Evolutionary conservation across 2,113 vertebrate genomes (phyloP).

Genomic region (Serilophus lunatus): DNA sequence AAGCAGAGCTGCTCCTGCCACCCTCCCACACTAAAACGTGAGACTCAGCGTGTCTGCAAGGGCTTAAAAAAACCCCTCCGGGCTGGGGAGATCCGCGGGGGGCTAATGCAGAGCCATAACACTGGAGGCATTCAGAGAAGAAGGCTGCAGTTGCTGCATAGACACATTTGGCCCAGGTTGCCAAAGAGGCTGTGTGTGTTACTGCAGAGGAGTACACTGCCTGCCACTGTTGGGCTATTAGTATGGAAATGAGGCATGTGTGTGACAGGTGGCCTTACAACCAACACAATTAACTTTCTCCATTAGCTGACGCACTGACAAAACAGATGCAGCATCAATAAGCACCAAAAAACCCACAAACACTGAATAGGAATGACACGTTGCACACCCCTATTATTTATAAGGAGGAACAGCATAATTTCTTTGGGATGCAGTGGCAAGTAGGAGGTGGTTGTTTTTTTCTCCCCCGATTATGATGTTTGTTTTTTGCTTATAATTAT

Average conservation of each 20-base stretch:
- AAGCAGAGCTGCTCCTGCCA: accelerated
- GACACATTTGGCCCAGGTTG: constrained; percentile 77
- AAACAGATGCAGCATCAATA: constrained; percentile 88
- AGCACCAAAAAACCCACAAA: constrained; percentile 73
- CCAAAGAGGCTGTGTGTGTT: constrained; percentile 74
- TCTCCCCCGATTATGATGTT: not conserved
- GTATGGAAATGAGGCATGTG: constrained; percentile 93
- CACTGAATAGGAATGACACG: constrained; percentile 74
- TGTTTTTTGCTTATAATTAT: not conserved
- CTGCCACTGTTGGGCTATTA: constrained; percentile 88
- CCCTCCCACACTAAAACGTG: not conserved
- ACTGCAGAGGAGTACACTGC: constrained; percentile 79
- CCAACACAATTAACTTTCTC: constrained; percentile 94
- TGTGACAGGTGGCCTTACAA: constrained; percentile 95
- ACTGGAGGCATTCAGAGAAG: constrained; percentile 66
- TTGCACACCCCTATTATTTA: constrained; percentile 81
- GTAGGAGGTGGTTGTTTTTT: not conserved
- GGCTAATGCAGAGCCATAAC: constrained; percentile 63
- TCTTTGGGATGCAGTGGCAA: constrained; percentile 23
- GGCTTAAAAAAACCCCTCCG: not conserved
- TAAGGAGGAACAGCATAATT: constrained; percentile 74
- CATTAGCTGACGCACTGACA: constrained; percentile 86
- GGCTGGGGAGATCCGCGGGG: not conserved
- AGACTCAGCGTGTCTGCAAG: not conserved
- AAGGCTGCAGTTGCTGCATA: constrained; percentile 69